Conservation (phyloP, 2,888 invertebrate genomes). For the Limnephilus rhombicus region DNA sequence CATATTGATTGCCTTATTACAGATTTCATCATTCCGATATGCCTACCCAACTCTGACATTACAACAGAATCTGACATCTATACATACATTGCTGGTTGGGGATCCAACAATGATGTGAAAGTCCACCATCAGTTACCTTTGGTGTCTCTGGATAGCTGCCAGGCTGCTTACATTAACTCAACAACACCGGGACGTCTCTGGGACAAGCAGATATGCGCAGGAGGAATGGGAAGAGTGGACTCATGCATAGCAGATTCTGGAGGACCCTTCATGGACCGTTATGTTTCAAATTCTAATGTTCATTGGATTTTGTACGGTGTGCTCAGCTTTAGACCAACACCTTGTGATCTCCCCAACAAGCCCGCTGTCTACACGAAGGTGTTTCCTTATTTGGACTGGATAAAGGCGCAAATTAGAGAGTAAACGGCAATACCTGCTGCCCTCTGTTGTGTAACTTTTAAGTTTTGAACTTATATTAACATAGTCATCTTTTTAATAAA, state of each 20-base stretch:
- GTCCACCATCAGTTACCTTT: conserved; percentile 69
- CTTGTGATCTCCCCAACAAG: conserved; percentile 71
- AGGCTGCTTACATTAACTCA: conserved; percentile 18
- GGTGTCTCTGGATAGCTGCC: conserved; percentile 49
- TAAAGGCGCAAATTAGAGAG: conserved; percentile 68
- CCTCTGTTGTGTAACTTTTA: no score
- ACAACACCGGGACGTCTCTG: conserved; percentile 66
- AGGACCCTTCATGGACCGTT: conserved; percentile 76
- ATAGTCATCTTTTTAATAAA: no score
- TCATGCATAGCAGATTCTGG: conserved; percentile 80
- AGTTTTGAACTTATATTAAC: no score
- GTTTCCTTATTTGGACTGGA: conserved; percentile 73
- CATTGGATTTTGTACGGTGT: conserved; percentile 72
- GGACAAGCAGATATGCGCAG: conserved; percentile 74
- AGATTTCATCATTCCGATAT: conserved; percentile 74
- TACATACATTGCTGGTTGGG: conserved; percentile 77
- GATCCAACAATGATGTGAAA: conserved; percentile 70
- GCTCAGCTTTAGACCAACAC: conserved; percentile 74
- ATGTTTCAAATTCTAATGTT: conserved; percentile 68
- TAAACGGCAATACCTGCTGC: background rate
- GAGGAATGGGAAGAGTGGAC: conserved; percentile 75
- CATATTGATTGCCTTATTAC: conserved; percentile 65
- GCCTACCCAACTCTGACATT: conserved; percentile 70
- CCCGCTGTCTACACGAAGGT: conserved; percentile 75
- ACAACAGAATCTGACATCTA: conserved; percentile 69